Evolutionary conservation across 2,113 vertebrate species (phyloP).

Genomic region (Eretmochelys imbricata): DNA sequence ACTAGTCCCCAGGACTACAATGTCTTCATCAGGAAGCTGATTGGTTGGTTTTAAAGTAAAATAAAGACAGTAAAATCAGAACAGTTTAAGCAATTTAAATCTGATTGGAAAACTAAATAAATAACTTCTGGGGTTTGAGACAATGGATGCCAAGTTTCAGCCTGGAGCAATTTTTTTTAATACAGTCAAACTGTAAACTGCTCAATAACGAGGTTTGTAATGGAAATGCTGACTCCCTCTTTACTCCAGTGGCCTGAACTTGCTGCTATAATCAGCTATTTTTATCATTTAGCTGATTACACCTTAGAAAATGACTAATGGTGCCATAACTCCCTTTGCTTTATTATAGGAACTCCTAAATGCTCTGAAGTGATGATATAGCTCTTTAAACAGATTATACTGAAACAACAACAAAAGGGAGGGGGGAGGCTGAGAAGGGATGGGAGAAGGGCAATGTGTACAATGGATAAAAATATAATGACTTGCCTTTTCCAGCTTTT

Average conservation of each 20-base stretch:
- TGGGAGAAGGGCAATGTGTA: neutral
- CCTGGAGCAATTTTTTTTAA: constrained; percentile 54
- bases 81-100: constrained; percentile 53
- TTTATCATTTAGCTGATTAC: constrained; percentile 86
- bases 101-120: constrained; percentile 40
- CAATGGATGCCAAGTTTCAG: constrained; percentile 54
- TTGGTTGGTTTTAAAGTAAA: constrained; percentile 5
- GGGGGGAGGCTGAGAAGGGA: neutral
- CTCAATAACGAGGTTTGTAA: constrained; percentile 71
- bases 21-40: neutral
- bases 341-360: constrained; percentile 59
- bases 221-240: constrained; percentile 65
- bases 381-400: neutral
- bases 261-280: constrained; percentile 68
- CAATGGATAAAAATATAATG: neutral
- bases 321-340: constrained; percentile 77
- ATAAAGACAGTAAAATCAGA: constrained; percentile 3
- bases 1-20: neutral
- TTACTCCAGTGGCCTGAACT: constrained; percentile 54
- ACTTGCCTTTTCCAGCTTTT: neutral
- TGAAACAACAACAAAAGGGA: neutral
- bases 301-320: constrained; percentile 83
- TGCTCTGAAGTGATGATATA: neutral
- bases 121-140: constrained; percentile 37
- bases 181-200: constrained; percentile 63